A percentile compares a stretch with the other conserved stretches of the same genome.
Conservation (phyloP, 2,797 vertebrate genomes). For the Lepus townsendii region DNA sequence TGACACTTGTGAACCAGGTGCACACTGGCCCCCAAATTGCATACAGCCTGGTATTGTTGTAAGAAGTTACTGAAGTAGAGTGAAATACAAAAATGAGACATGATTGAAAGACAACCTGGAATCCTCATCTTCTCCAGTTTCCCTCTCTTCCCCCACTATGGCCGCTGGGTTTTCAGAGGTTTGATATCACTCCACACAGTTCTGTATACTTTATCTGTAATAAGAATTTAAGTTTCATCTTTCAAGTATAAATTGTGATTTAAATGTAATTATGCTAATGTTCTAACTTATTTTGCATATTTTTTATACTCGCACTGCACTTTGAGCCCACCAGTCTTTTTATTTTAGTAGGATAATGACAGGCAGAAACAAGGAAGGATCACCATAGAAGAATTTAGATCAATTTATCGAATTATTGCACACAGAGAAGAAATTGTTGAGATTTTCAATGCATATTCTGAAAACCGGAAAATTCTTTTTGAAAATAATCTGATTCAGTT, state of each 20-base stretch:
- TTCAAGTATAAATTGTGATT: background rate
- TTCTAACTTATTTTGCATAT: constrained; percentile 11
- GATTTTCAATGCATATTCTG: constrained; percentile 88
- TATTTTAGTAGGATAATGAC: constrained; percentile 84
- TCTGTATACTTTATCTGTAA: constrained; percentile 3
- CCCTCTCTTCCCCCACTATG: background rate
- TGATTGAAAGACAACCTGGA: background rate
- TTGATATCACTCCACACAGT: background rate
- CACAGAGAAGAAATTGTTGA: constrained; percentile 89
- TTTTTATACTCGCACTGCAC: constrained; percentile 22
- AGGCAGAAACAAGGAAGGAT: constrained; percentile 74
- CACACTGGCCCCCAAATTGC: background rate
- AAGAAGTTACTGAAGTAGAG: background rate
- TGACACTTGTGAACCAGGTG: background rate
- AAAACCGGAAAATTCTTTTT: constrained; percentile 82
- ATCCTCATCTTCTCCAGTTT: background rate
- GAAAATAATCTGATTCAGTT: constrained; percentile 87
- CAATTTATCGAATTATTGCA: constrained; percentile 85
- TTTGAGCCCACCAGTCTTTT: constrained; percentile 70
- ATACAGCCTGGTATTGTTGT: background rate
- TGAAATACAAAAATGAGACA: background rate
- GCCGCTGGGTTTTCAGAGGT: background rate
- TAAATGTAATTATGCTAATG: background rate
- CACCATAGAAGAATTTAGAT: constrained; percentile 88
- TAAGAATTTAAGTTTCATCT: constrained; percentile 43